Conservation (phyloP, 1,140 invertebrate species). For the Popillia japonica region DNA sequence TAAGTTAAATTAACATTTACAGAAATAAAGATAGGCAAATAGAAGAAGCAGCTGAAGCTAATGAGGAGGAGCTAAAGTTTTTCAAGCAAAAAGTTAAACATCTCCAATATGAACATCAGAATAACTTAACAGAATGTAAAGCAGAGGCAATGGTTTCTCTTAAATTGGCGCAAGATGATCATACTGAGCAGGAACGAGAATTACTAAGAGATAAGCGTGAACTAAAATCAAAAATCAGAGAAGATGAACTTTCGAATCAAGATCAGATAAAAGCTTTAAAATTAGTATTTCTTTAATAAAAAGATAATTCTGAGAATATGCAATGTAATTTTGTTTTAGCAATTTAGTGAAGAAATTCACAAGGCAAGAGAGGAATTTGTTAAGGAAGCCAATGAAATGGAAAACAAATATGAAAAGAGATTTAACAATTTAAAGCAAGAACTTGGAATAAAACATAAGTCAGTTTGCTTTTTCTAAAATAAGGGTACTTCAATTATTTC, state of each 20-base stretch:
- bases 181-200: conserved; percentile 77
- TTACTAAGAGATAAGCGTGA: conserved; percentile 81
- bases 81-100: conserved; percentile 94
- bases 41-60: conserved; percentile 85
- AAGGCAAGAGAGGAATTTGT: conserved; percentile 76
- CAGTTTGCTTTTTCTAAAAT: neutral
- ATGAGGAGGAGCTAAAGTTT: conserved; percentile 86
- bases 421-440: conserved; percentile 77
- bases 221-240: conserved; percentile 76
- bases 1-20: conserved; percentile 33
- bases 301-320: neutral
- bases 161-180: conserved; percentile 78
- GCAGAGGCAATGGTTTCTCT: conserved; percentile 79
- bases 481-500: neutral
- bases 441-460: conserved; percentile 72
- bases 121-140: conserved; percentile 79
- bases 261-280: conserved; percentile 71
- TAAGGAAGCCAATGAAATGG: conserved; percentile 77
- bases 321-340: conserved; percentile 37
- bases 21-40: conserved; percentile 88
- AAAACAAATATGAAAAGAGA: conserved; percentile 83
- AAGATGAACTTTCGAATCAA: conserved; percentile 74
- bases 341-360: conserved; percentile 62
- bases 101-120: conserved; percentile 90
- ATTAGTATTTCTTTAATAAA: conserved; percentile 62